phyloP scores from a whole-genome alignment of 2,797 vertebrate genomes.

The Lutjanus campechanus region DNA sequence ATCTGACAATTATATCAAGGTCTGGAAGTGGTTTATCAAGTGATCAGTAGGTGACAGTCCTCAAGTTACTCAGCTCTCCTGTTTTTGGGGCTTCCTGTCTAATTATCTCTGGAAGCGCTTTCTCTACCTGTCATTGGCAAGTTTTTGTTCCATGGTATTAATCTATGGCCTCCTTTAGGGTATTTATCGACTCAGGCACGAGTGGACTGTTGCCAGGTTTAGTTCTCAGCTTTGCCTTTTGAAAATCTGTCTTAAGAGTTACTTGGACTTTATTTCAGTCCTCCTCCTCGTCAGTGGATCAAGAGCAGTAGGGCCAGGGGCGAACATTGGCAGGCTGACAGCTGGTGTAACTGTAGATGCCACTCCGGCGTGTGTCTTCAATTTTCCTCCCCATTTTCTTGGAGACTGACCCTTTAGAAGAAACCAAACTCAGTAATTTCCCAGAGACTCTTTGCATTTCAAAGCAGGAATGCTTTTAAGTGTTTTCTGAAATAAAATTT shows the following conservation, averaged over 20 bases:
- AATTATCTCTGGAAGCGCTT: neutral
- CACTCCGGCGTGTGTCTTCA: slow-evolving; percentile 44
- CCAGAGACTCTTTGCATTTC: neutral
- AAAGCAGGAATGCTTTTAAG: neutral
- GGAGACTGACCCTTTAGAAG: neutral
- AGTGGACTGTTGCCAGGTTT: slow-evolving; percentile 7
- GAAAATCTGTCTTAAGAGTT: slow-evolving; percentile 9
- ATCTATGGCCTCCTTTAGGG: neutral
- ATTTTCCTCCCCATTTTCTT: slow-evolving; percentile 26
- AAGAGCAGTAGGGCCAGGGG: slow-evolving; percentile 9
- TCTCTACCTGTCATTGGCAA: neutral
- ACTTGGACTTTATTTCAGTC: slow-evolving; percentile 25
- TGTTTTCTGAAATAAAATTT: neutral
- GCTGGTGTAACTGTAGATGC: slow-evolving; percentile 50
- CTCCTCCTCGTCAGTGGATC: slow-evolving; percentile 13
- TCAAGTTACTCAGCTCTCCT: neutral
- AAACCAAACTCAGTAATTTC: slow-evolving; percentile 9
- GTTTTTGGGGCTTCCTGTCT: neutral
- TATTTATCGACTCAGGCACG: slow-evolving; percentile 14
- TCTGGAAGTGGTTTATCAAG: neutral
- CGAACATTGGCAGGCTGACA: slow-evolving; percentile 14
- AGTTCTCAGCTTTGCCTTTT: slow-evolving; percentile 8
- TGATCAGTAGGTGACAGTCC: neutral
- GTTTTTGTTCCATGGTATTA: slow-evolving; percentile 1
- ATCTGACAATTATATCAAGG: neutral